Evolutionary conservation across 2,113 vertebrate species (phyloP).

Genomic region (Amblyopsis rosae): DNA sequence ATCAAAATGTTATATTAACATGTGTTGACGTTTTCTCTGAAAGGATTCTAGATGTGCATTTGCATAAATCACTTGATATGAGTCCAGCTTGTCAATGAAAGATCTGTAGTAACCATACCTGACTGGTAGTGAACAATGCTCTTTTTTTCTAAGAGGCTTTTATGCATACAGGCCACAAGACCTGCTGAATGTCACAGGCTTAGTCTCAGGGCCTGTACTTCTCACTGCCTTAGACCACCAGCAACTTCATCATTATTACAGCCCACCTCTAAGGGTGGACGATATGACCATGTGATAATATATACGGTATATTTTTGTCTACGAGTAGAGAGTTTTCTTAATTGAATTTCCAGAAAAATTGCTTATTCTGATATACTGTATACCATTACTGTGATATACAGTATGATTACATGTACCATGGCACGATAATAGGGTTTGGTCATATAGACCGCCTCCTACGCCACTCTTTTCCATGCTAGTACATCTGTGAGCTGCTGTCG

Average conservation of each 20-base stretch:
- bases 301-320: too few species aligned
- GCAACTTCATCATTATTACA: slow-evolving; percentile 24
- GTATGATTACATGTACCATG: too few species aligned
- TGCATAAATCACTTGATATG: background rate
- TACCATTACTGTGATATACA: too few species aligned
- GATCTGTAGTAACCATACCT: background rate
- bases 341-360: too few species aligned
- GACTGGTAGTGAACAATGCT: background rate
- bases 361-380: too few species aligned
- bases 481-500: background rate
- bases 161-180: background rate
- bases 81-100: background rate
- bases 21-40: slow-evolving; percentile 56
- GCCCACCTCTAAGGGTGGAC: background rate
- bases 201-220: slow-evolving; percentile 11
- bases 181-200: slow-evolving; percentile 55
- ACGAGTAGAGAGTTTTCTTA: too few species aligned
- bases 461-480: background rate
- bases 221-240: slow-evolving; percentile 52
- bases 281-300: background rate
- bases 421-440: too few species aligned
- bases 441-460: background rate
- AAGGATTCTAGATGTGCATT: background rate
- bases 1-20: slow-evolving; percentile 76
- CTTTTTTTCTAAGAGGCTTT: background rate